Conservation (phyloP, 2,113 vertebrate genomes). For the Vidua chalybeata region DNA sequence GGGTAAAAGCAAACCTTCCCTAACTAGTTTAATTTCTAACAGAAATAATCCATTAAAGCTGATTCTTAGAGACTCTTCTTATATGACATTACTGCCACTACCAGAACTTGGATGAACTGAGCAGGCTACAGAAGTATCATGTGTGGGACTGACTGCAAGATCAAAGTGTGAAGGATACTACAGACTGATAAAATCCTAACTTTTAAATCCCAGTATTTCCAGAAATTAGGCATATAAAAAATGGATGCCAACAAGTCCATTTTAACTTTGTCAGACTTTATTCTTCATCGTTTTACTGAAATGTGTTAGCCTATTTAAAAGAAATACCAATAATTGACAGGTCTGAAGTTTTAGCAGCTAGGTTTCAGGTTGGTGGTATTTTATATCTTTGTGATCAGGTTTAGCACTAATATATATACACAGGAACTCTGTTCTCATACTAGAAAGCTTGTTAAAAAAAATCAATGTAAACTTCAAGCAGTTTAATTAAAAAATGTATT, state of each 20-base stretch:
- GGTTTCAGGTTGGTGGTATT: not conserved
- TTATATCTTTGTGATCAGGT: not conserved
- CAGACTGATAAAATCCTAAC: not conserved
- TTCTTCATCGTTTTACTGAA: not conserved
- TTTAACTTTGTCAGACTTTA: not conserved
- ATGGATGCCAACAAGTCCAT: not conserved
- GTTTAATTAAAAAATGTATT: not conserved
- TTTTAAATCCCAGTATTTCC: not conserved
- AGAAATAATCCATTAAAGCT: not conserved
- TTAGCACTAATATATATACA: not conserved
- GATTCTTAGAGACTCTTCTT: not conserved
- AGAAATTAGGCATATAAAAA: not conserved
- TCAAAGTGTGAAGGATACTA: not conserved
- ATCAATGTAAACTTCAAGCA: not conserved
- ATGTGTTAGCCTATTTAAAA: not conserved
- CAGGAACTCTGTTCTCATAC: not conserved
- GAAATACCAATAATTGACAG: not conserved
- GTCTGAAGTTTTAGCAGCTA: not conserved
- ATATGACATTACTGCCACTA: not conserved
- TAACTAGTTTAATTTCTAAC: not conserved
- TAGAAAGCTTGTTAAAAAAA: not conserved
- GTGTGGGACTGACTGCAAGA: not conserved
- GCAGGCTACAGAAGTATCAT: not conserved
- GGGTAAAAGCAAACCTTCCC: not conserved
- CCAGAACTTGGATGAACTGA: not conserved